Evolutionary conservation across 2,113 vertebrate species (phyloP).

Genomic region (Fulmarus glacialis): DNA sequence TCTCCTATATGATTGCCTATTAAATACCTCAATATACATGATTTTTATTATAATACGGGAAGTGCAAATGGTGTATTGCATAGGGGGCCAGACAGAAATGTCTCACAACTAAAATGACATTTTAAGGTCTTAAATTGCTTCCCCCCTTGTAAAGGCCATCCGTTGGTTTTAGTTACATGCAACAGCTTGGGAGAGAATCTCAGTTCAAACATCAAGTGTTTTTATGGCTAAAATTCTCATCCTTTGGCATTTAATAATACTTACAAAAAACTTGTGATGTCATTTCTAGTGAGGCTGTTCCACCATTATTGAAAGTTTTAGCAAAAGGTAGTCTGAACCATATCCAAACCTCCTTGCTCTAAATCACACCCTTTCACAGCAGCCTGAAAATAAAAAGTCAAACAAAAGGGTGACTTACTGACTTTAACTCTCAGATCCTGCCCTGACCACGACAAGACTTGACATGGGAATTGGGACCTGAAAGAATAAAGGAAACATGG

Average conservation of each 20-base stretch:
- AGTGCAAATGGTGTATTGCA: not conserved
- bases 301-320: not conserved
- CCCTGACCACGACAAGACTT: not conserved
- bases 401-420: not conserved
- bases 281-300: not conserved
- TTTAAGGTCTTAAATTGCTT: constrained; percentile 1
- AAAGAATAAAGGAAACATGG: not conserved
- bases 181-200: not conserved
- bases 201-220: not conserved
- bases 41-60: not conserved
- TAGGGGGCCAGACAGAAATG: not conserved
- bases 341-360: not conserved
- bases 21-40: constrained; percentile 5
- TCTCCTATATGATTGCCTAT: not conserved
- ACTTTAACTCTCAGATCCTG: not conserved
- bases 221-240: not conserved
- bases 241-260: not conserved
- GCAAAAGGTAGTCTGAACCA: not conserved
- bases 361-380: not conserved
- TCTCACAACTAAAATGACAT: not conserved
- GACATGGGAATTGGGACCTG: not conserved
- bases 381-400: not conserved
- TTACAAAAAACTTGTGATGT: not conserved
- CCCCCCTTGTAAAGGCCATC: not conserved
- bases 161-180: not conserved